Percentiles rank a stretch among this genome's conserved stretches.
Conservation (phyloP, 2,797 vertebrate genomes). For the Trachops cirrhosus region DNA sequence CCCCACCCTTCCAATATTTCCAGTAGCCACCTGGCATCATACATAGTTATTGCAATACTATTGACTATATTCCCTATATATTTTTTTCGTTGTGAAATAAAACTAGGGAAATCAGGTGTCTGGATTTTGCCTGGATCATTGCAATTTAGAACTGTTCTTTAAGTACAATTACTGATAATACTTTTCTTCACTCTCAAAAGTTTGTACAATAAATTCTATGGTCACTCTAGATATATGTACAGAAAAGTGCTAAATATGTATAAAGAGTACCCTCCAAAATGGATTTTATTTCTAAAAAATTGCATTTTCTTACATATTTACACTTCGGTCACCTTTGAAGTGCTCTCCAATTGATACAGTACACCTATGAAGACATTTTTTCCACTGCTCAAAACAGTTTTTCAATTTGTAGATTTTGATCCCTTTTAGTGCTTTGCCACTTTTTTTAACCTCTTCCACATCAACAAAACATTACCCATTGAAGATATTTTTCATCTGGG, state of each 20-base stretch:
- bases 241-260: neutral
- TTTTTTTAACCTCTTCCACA: neutral
- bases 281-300: neutral
- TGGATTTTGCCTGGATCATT: neutral
- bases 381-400: neutral
- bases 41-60: neutral
- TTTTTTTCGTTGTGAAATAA: neutral
- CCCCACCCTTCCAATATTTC: neutral
- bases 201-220: neutral
- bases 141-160: neutral
- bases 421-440: neutral
- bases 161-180: neutral
- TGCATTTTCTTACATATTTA: neutral
- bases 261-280: neutral
- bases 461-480: neutral
- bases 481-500: neutral
- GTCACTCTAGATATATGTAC: neutral
- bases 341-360: neutral
- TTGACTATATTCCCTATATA: neutral
- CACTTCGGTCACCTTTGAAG: neutral
- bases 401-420: neutral
- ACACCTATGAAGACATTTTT: neutral
- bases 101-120: neutral
- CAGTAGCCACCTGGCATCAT: neutral
- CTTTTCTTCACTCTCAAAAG: neutral